Base-by-base conservation (phyloP, 2,888 invertebrate genomes). In the Pristionchus exspectatus region DNA sequence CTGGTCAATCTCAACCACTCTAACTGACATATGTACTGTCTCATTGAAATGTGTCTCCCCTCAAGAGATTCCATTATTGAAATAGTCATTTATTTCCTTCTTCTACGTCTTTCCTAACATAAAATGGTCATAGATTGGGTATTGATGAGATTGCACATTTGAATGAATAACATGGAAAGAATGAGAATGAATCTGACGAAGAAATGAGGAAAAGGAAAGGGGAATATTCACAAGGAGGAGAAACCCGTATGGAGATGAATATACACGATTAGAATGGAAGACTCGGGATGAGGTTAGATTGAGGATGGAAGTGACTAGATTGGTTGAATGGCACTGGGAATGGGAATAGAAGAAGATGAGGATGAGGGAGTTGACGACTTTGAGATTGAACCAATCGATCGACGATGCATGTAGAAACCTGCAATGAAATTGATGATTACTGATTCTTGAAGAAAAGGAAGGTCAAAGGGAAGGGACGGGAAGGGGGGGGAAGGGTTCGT, bases 391-490 rank as follows among this genome's bases (percentile, higher is more conserved):
- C 30, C 59, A 59, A 59, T 59, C 63, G 59, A 63, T 18, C 86
- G 86, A 63, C 86, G 86, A 63, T 24, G 21, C 63, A 63, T 21
- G 86, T 86, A 86, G 86, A 86, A 86, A 33, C 38, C 86, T 86
- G 86, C 38, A 38, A 38, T 38, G 38, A 38, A 38, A 38, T 38
- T 38, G 38, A 38, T 38, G 38, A 38, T 38, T 38, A 38, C 38
- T 38, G 38, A 38, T 38, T 38, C 38, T 38, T 38, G 38, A 38
- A 38, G 18, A 84, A 84, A 1, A 59, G 59, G 21, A 59, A 59
- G 59, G 21, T 59, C 18, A 59, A 21, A 21, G 21, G 59, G 59
- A 54, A 56, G n/a, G 10, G 18, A 50, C 12, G 12, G 50, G 24
- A 10, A 69, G 30, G 33, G 4, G 2, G 30, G 44, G 50, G 30